A percentile compares a stretch with the other conserved stretches of the same genome.
These are phyloP conservation scores for Trachymyrmex septentrionalis DNA, from an alignment of 1,140 invertebrate species.

Conservation along the genomic window DNA sequence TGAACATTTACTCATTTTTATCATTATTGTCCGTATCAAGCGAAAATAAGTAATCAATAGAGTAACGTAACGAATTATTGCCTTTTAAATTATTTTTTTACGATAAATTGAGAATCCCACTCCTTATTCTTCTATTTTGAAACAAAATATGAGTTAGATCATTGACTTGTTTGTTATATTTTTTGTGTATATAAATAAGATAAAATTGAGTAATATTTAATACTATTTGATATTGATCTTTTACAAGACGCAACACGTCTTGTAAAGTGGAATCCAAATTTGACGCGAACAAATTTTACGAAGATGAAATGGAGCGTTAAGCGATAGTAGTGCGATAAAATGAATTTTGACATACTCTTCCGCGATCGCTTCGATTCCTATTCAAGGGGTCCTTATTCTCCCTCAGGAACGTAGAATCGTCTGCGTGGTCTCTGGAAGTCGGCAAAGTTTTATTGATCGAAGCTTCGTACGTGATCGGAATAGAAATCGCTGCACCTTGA, in stretches of 20 bases:
- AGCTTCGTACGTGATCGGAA: slow-evolving; percentile 60
- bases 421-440: slow-evolving; percentile 64
- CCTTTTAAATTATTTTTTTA: not conserved
- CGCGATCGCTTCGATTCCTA: slow-evolving; percentile 65
- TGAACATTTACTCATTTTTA: not conserved
- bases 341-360: slow-evolving; percentile 47
- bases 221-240: not conserved
- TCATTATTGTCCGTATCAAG: too few relatives aligned
- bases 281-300: slow-evolving; percentile 14
- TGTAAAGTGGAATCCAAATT: slow-evolving; percentile 43
- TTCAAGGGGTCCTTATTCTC: slow-evolving; percentile 54
- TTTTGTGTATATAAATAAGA: not conserved
- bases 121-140: not conserved
- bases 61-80: not conserved
- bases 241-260: too few relatives aligned
- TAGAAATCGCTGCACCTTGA: slow-evolving; percentile 59
- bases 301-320: slow-evolving; percentile 8
- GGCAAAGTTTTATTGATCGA: slow-evolving; percentile 70
- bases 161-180: not conserved
- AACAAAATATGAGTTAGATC: not conserved
- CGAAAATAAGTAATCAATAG: not conserved
- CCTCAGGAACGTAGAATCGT: slow-evolving; percentile 45
- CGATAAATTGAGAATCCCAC: not conserved
- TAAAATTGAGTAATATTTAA: not conserved
- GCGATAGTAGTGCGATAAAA: slow-evolving; percentile 54